Conservation (phyloP, 2,888 invertebrate genomes). For the Hyles lineata region DNA sequence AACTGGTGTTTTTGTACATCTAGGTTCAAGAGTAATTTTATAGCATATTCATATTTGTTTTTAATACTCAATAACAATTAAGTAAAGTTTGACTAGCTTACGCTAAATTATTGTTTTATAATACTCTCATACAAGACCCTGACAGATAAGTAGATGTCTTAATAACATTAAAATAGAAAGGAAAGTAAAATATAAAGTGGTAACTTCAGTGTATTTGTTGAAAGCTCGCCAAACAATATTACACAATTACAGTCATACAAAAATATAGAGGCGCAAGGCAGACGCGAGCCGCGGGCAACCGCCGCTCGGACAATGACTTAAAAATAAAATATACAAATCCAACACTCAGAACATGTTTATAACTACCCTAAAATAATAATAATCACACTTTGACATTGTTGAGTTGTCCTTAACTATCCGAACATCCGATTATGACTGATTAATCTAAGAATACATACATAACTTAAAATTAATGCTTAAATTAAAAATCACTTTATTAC, state of each 20-base stretch:
- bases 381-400: constrained; percentile 86
- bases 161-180: constrained; percentile 34
- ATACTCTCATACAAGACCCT: background rate
- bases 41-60: background rate
- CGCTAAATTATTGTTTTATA: background rate
- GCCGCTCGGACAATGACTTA: constrained; percentile 73
- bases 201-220: constrained; percentile 44
- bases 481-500: constrained; percentile 78
- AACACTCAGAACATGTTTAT: constrained; percentile 70
- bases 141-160: constrained; percentile 44
- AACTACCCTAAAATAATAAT: constrained; percentile 77
- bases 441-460: constrained; percentile 75
- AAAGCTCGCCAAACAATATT: constrained; percentile 32
- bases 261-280: constrained; percentile 24
- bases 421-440: constrained; percentile 80
- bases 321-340: constrained; percentile 71
- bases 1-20: background rate
- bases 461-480: constrained; percentile 69
- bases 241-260: constrained; percentile 31
- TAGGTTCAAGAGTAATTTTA: background rate
- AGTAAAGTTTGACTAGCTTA: constrained; percentile 4
- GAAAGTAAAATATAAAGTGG: constrained; percentile 42
- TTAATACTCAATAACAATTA: background rate
- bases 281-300: constrained; percentile 8
- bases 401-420: constrained; percentile 80